Percentiles rank a stretch among this genome's conserved stretches.
These are phyloP conservation scores for Trissoscelio sp. DNA, from an alignment of 2,888 invertebrate species.

Conservation along the genomic window DNA sequence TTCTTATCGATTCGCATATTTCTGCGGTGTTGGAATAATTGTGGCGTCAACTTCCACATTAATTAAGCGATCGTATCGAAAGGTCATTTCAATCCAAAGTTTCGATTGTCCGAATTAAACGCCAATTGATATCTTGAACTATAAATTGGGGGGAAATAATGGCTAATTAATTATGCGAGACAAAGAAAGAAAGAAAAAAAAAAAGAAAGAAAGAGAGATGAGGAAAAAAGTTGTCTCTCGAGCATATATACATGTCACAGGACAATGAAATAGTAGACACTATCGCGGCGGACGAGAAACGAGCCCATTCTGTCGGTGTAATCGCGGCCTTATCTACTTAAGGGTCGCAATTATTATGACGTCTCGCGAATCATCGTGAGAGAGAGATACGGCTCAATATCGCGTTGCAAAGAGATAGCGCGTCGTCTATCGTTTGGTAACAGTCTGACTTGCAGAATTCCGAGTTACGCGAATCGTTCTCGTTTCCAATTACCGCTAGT, in stretches of 20 bases:
- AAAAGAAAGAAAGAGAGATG: not conserved
- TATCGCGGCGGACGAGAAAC: no score
- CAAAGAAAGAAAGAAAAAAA: not conserved
- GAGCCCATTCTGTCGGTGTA: not conserved
- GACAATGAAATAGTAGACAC: no score
- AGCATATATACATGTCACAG: no score
- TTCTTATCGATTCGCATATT: conserved; percentile 46
- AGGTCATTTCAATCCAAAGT: conserved; percentile 41
- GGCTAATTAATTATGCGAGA: conserved; percentile 14
- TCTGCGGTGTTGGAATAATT: conserved; percentile 35
- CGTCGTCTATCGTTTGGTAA: conserved; percentile 40
- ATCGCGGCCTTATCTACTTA: conserved; percentile 33
- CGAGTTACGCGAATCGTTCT: conserved; percentile 45
- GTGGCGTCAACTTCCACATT: conserved; percentile 37
- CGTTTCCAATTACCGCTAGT: conserved; percentile 40
- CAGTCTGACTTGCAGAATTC: conserved; percentile 60
- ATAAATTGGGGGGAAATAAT: conserved; percentile 12
- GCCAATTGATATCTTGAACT: conserved; percentile 38
- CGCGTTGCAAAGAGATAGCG: conserved; percentile 40
- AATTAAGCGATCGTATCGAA: conserved; percentile 40
- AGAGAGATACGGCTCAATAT: conserved; percentile 48
- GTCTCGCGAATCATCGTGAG: conserved; percentile 56
- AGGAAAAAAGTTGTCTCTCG: not conserved
- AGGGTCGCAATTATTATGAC: conserved; percentile 47
- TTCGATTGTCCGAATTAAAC: conserved; percentile 39